phyloP scores from a whole-genome alignment of 1,140 invertebrate species.

The Orchestia grillus region DNA sequence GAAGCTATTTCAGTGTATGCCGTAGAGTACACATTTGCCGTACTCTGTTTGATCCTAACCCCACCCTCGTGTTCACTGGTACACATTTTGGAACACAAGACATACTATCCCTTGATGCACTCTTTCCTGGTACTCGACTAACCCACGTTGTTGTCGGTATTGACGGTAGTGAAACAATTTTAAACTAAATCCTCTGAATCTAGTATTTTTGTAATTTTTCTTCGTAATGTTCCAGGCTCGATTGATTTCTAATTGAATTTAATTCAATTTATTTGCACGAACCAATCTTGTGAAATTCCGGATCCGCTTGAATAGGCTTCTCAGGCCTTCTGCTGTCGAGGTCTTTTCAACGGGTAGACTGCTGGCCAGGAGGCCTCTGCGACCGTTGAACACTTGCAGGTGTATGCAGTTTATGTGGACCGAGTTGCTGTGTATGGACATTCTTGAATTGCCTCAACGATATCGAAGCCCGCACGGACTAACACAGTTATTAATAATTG shows the following conservation, averaged over 20 bases:
- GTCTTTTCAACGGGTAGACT: too few relatives aligned
- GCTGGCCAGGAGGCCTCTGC: too few relatives aligned
- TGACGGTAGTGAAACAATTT: neutral
- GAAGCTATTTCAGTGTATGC: neutral
- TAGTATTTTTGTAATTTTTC: neutral
- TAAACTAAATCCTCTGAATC: neutral
- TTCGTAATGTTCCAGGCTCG: neutral
- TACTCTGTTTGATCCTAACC: neutral
- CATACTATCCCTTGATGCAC: neutral
- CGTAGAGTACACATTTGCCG: neutral
- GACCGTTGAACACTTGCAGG: too few relatives aligned
- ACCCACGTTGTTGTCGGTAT: neutral
- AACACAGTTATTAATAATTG: too few relatives aligned
- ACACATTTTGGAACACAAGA: neutral
- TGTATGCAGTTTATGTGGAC: too few relatives aligned
- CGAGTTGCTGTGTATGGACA: too few relatives aligned
- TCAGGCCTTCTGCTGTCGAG: too few relatives aligned
- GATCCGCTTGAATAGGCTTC: too few relatives aligned
- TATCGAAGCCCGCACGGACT: too few relatives aligned
- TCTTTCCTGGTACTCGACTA: neutral
- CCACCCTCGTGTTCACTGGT: neutral
- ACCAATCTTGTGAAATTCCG: too few relatives aligned
- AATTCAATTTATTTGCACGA: neutral
- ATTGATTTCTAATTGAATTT: neutral
- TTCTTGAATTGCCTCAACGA: too few relatives aligned